These are phyloP conservation scores for Sandelia bainsii DNA, from an alignment of 2,797 vertebrate species.

Conservation along the genomic window DNA sequence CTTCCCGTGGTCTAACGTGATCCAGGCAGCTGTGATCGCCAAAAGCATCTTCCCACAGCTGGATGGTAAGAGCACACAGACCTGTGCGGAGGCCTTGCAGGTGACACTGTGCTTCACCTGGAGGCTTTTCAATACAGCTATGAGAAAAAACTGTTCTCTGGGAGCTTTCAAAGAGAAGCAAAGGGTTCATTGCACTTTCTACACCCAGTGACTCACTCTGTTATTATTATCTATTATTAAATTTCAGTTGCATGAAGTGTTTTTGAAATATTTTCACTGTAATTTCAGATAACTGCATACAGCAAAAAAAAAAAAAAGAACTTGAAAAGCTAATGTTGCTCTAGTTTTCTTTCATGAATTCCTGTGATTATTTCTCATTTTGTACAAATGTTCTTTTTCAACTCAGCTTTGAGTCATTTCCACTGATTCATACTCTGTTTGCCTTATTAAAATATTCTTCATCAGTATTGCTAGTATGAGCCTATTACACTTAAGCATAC, in stretches of 20 bases:
- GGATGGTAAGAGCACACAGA: slow-evolving; percentile 45
- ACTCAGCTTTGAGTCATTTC: slow-evolving; percentile 7
- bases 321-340: too few relatives aligned
- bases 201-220: too few relatives aligned
- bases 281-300: too few relatives aligned
- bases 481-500: background rate
- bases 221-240: too few relatives aligned
- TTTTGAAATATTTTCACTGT: too few relatives aligned
- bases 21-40: slow-evolving; percentile 34
- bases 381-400: slow-evolving; percentile 6
- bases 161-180: too few relatives aligned
- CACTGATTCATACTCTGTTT: slow-evolving; percentile 7
- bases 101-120: background rate
- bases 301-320: too few relatives aligned
- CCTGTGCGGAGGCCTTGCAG: background rate
- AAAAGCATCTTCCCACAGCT: slow-evolving; percentile 62
- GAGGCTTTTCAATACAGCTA: background rate
- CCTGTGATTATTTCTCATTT: background rate
- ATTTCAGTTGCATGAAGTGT: too few relatives aligned
- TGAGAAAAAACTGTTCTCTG: too few relatives aligned
- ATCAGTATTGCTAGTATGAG: background rate
- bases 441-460: slow-evolving; percentile 29
- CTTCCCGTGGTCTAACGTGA: slow-evolving; percentile 59
- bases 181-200: too few relatives aligned
- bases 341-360: background rate